Conservation (phyloP, 2,113 vertebrate genomes). For the Harpagus bidentatus region DNA sequence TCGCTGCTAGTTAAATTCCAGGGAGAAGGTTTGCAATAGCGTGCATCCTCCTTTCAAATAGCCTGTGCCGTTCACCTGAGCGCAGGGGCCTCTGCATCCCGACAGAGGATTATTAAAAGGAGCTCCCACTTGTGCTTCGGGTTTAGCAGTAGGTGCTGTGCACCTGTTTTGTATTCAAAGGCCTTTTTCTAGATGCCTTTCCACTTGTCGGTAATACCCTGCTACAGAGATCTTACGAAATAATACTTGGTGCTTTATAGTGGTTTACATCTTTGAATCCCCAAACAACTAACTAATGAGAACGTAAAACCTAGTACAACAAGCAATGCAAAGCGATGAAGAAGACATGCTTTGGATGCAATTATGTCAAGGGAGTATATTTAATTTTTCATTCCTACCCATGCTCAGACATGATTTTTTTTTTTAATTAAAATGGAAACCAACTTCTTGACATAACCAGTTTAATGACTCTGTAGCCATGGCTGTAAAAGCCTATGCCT, state of each 20-base stretch:
- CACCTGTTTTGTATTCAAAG: not conserved
- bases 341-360: not conserved
- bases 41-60: accelerated
- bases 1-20: not conserved
- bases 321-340: not conserved
- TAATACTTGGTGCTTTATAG: not conserved
- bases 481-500: not conserved
- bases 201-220: not conserved
- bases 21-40: no score
- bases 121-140: not conserved
- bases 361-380: not conserved
- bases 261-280: not conserved
- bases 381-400: not conserved
- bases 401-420: not conserved
- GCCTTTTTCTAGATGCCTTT: not conserved
- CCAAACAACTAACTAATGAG: not conserved
- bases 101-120: accelerated
- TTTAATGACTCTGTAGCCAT: not conserved
- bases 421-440: not conserved
- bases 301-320: not conserved
- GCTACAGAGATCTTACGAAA: accelerated
- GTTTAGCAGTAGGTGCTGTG: not conserved
- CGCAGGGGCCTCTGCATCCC: accelerated
- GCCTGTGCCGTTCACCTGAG: not conserved
- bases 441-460: not conserved